Percentiles rank a stretch among this genome's conserved stretches.
Evolutionary conservation across 2,113 vertebrate genomes (phyloP).

Genomic region (Brachionichthys hirsutus): DNA sequence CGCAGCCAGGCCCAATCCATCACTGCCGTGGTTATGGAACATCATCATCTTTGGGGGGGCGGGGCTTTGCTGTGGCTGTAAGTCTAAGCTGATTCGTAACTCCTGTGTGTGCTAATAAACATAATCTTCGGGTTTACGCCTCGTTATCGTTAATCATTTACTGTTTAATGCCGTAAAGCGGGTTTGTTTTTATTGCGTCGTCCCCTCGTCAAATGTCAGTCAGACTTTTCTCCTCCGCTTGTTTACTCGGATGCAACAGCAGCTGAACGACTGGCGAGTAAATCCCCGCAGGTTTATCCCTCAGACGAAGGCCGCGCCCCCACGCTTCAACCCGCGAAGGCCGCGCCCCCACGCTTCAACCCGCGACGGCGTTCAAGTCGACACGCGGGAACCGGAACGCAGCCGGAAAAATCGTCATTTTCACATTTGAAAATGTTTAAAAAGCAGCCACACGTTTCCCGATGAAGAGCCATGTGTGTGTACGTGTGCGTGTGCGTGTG

Average conservation of each 20-base stretch:
- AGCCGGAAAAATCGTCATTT: neutral
- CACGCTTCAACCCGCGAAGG: too few species aligned
- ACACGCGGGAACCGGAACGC: neutral
- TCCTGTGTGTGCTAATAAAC: neutral
- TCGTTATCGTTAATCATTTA: neutral
- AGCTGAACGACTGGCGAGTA: too few species aligned
- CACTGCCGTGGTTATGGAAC: conserved; percentile 1
- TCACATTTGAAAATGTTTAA: neutral
- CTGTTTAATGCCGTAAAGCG: neutral
- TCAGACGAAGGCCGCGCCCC: too few species aligned
- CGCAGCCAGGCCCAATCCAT: conserved; percentile 48
- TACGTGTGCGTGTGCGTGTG: conserved; percentile 20
- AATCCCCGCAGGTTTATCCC: too few species aligned
- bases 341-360: too few species aligned
- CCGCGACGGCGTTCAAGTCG: too few species aligned
- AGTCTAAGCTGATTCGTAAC: neutral
- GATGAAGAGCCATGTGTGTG: conserved; percentile 17
- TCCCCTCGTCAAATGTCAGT: too few species aligned
- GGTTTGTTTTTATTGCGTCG: neutral
- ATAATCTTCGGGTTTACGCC: neutral
- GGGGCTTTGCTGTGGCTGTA: neutral
- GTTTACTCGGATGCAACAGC: too few species aligned
- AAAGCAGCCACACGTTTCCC: neutral
- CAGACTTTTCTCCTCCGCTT: too few species aligned
- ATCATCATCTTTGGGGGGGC: conserved; percentile 41